phyloP scores from a whole-genome alignment of 2,888 invertebrate genomes.

The Cistogaster globosa region DNA sequence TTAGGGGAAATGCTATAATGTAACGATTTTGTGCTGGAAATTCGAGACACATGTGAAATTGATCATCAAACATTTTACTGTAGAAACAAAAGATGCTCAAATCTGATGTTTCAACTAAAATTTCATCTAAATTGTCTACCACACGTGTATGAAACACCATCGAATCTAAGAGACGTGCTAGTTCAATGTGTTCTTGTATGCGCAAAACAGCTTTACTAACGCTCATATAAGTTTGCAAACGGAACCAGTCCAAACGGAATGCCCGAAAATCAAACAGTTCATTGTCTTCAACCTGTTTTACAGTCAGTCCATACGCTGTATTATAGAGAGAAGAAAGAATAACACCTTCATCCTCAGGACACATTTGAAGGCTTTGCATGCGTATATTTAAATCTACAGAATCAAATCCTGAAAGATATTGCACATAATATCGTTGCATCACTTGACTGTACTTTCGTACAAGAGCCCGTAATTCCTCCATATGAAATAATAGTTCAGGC shows the following conservation, averaged over 20 bases:
- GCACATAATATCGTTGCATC: slow-evolving; percentile 98
- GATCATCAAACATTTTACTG: slow-evolving; percentile 97
- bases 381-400: slow-evolving; percentile 94
- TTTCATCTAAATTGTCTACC: slow-evolving; percentile 98
- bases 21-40: slow-evolving; percentile 99
- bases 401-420: slow-evolving; percentile 98
- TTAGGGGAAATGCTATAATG: slow-evolving; percentile 98
- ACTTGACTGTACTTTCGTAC: slow-evolving; percentile 98
- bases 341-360: slow-evolving; percentile 97
- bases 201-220: slow-evolving; percentile 90
- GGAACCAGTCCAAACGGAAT: slow-evolving; percentile 97
- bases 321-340: slow-evolving; percentile 96
- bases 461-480: slow-evolving; percentile 97
- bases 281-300: slow-evolving; percentile 98
- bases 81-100: slow-evolving; percentile 99
- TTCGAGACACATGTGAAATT: slow-evolving; percentile 99
- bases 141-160: slow-evolving; percentile 98
- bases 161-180: slow-evolving; percentile 96
- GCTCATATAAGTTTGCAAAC: slow-evolving; percentile 96
- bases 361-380: slow-evolving; percentile 91
- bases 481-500: slow-evolving; percentile 98
- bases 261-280: slow-evolving; percentile 98
- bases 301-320: slow-evolving; percentile 91
- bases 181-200: slow-evolving; percentile 91
- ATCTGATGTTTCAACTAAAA: slow-evolving; percentile 98